These are phyloP conservation scores for Myocastor coypus DNA, from an alignment of 2,113 vertebrate genomes.

Conservation along the genomic window DNA sequence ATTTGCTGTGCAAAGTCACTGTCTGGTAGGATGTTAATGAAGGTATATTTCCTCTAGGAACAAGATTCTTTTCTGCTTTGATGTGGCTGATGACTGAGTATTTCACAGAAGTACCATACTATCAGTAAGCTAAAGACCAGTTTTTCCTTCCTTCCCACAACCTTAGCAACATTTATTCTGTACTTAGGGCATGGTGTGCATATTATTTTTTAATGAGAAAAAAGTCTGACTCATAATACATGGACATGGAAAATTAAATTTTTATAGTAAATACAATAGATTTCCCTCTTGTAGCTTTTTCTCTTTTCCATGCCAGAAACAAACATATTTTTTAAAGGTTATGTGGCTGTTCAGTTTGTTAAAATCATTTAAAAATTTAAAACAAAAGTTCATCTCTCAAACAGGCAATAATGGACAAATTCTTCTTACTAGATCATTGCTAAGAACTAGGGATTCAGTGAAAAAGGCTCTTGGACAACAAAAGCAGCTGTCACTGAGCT, in stretches of 20 bases:
- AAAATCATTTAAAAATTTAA: conserved; percentile 19
- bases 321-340: conserved; percentile 46
- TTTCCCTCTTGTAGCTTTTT: background rate
- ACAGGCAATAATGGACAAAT: conserved; percentile 4
- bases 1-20: background rate
- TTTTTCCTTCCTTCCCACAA: background rate
- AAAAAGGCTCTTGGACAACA: background rate
- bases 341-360: background rate
- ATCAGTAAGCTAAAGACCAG: background rate
- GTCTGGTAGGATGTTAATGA: background rate
- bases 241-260: background rate
- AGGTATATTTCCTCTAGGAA: background rate
- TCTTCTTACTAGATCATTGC: background rate
- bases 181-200: background rate
- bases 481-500: background rate
- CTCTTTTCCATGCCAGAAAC: background rate
- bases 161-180: conserved; percentile 37
- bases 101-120: background rate
- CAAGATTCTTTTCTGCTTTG: background rate
- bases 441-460: background rate
- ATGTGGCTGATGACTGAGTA: background rate
- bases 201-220: conserved; percentile 48
- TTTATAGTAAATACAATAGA: background rate
- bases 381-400: background rate
- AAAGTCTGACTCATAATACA: background rate